phyloP scores from a whole-genome alignment of 2,888 invertebrate genomes.

The Plebejus melissa region DNA sequence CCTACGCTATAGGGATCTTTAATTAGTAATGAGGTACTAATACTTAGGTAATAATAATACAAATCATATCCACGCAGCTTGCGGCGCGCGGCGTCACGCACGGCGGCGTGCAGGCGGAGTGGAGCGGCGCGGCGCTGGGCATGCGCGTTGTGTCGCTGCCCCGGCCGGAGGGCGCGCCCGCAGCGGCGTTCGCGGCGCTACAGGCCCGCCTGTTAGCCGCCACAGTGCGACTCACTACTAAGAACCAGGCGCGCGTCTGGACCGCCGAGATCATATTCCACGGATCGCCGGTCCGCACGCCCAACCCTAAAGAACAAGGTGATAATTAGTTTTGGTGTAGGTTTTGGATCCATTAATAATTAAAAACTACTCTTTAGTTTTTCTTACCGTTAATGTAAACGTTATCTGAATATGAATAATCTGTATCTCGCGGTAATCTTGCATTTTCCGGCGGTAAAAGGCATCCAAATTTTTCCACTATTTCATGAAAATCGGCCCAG shows the following conservation, averaged over 20 bases:
- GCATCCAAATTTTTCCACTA: no score
- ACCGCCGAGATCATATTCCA: constrained; percentile 94
- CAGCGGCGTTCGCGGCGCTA: constrained; percentile 83
- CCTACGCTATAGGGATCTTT: no score
- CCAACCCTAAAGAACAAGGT: constrained; percentile 91
- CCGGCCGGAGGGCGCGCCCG: constrained; percentile 74
- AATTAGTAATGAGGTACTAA: no score
- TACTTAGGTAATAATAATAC: no score
- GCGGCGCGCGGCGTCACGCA: constrained; percentile 91
- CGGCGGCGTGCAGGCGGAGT: constrained; percentile 95
- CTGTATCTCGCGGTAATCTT: no score
- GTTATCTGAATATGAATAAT: no score
- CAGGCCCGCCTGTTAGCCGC: constrained; percentile 89
- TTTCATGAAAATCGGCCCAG: no score
- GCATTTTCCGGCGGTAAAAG: no score
- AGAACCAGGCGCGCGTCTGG: constrained; percentile 90
- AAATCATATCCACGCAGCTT: constrained; percentile 64
- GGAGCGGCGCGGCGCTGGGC: constrained; percentile 91
- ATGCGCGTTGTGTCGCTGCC: constrained; percentile 89
- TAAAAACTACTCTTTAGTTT: no score
- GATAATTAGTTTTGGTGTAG: constrained; percentile 29
- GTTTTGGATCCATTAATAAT: no score
- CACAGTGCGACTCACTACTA: constrained; percentile 87
- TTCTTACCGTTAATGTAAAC: no score
- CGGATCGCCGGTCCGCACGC: constrained; percentile 87